Conservation (phyloP, 1,140 invertebrate genomes). For the Meloidogyne chitwoodi region DNA sequence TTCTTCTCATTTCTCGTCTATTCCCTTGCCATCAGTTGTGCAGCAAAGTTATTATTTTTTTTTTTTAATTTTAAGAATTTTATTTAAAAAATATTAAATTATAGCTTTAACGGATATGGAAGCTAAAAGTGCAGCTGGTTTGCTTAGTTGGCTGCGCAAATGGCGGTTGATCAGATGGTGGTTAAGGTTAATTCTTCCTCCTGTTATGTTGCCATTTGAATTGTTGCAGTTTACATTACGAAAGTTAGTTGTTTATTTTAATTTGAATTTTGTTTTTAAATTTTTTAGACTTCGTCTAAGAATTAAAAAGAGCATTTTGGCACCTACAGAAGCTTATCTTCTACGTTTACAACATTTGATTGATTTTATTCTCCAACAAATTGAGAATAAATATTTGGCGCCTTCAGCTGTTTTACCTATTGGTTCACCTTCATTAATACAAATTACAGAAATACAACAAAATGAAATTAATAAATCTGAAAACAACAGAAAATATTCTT, state of each 20-base stretch:
- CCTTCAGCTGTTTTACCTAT: not conserved
- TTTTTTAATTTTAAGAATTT: not conserved
- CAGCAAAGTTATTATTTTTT: slow-evolving; percentile 14
- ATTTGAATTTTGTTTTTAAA: not conserved
- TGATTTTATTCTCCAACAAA: slow-evolving; percentile 39
- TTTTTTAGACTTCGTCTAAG: not conserved
- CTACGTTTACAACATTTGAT: slow-evolving; percentile 33
- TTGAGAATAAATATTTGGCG: slow-evolving; percentile 19
- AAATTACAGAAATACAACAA: not conserved
- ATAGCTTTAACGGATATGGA: slow-evolving; percentile 46
- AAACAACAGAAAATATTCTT: slow-evolving; percentile 1
- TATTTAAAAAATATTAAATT: not conserved
- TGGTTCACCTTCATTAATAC: not conserved
- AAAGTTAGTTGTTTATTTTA: slow-evolving; percentile 20
- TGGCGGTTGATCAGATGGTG: slow-evolving; percentile 45
- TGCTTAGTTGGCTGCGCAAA: slow-evolving; percentile 39
- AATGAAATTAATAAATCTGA: slow-evolving; percentile 15
- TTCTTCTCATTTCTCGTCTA: slow-evolving; percentile 9
- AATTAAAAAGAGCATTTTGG: not conserved
- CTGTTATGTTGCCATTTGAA: slow-evolving; percentile 48
- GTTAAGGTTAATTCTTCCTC: slow-evolving; percentile 32
- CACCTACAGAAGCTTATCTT: slow-evolving; percentile 27
- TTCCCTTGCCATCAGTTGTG: slow-evolving; percentile 15
- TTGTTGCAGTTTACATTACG: slow-evolving; percentile 40
- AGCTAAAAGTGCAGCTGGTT: slow-evolving; percentile 27